phyloP scores from a whole-genome alignment of 2,888 invertebrate species.

The Macrosoma leucophasiata region DNA sequence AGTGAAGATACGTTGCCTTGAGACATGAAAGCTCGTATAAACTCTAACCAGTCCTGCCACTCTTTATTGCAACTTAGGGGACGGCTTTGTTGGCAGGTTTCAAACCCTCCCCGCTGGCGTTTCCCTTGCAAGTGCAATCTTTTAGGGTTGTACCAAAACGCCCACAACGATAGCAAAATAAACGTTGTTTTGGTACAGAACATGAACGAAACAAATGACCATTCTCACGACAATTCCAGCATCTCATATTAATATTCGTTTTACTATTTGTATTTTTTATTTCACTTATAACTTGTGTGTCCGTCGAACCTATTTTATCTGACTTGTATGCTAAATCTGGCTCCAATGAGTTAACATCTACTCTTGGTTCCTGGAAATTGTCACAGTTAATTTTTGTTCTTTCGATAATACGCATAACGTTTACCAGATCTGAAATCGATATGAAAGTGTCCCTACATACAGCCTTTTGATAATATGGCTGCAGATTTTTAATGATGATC shows the following conservation, averaged over 20 bases:
- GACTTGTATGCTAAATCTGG: conserved; percentile 6
- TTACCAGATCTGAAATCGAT: conserved; percentile 9
- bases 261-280: not conserved
- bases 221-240: conserved; percentile 20
- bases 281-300: not conserved
- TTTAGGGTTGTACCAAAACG: conserved; percentile 12
- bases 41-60: conserved; percentile 13
- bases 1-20: conserved; percentile 4
- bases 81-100: conserved; percentile 12
- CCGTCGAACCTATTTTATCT: not conserved
- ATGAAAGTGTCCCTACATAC: conserved; percentile 14
- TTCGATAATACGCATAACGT: conserved; percentile 10
- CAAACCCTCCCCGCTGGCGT: conserved; percentile 9
- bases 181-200: conserved; percentile 10
- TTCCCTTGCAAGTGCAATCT: conserved; percentile 21
- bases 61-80: conserved; percentile 7
- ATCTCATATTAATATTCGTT: conserved; percentile 1
- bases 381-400: conserved; percentile 12
- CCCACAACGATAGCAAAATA: conserved; percentile 23
- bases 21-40: not conserved
- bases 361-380: conserved; percentile 8
- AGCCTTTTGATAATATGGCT: conserved; percentile 16
- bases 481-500: conserved; percentile 10
- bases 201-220: conserved; percentile 18
- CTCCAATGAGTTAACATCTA: not conserved